A percentile compares a stretch with the other conserved stretches of the same genome.
Conservation (phyloP, 2,888 invertebrate genomes). For the Pseudanteris insignis region DNA sequence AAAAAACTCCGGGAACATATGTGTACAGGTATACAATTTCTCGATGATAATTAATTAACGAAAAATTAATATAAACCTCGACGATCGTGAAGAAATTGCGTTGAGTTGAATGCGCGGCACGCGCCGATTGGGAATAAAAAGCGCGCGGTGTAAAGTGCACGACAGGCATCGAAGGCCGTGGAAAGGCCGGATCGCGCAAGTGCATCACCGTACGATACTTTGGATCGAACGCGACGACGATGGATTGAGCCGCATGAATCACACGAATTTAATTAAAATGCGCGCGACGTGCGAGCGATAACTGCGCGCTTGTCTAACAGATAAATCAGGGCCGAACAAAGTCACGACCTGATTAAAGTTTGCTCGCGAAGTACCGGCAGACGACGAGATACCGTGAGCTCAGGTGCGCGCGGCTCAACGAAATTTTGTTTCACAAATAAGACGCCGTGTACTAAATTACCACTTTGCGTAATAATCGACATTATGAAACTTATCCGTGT, state of each 20-base stretch:
- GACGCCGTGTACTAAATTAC: constrained; percentile 26
- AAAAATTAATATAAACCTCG: constrained; percentile 6
- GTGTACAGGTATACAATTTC: too few relatives aligned
- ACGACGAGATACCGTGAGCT: background rate
- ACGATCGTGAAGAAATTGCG: constrained; percentile 13
- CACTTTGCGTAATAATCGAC: constrained; percentile 30
- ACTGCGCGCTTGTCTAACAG: constrained; percentile 34
- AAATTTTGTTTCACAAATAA: constrained; percentile 34
- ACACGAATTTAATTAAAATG: constrained; percentile 42
- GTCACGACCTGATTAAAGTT: constrained; percentile 42
- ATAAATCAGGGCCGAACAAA: constrained; percentile 40
- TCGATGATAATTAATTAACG: too few relatives aligned
- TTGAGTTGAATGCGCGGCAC: constrained; percentile 6
- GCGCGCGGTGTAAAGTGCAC: constrained; percentile 29
- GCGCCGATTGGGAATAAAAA: constrained; percentile 15
- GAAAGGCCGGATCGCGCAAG: constrained; percentile 18
- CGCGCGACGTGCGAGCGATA: constrained; percentile 29
- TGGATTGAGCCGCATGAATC: constrained; percentile 36
- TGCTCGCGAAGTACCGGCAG: constrained; percentile 12
- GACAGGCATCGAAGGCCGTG: constrained; percentile 26
- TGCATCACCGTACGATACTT: constrained; percentile 8
- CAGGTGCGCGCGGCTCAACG: constrained; percentile 27
- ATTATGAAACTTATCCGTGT: constrained; percentile 16
- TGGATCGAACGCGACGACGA: constrained; percentile 20
- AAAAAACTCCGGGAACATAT: too few relatives aligned